A percentile compares a stretch with the other conserved stretches of the same genome.
Evolutionary conservation across 2,113 vertebrate genomes (phyloP).

Genomic region (Takifugu flavidus): DNA sequence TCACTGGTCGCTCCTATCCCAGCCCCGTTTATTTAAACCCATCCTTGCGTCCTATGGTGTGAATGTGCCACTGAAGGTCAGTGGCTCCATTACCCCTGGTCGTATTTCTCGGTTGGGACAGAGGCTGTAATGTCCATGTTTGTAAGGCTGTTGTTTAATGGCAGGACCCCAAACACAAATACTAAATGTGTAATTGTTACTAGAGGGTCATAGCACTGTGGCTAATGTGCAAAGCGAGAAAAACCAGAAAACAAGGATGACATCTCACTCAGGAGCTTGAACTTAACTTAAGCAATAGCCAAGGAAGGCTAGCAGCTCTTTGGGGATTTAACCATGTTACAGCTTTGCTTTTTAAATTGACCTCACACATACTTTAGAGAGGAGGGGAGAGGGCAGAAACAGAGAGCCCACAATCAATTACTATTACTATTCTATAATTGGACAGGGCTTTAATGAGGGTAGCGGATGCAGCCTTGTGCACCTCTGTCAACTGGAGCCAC

Average conservation of each 20-base stretch:
- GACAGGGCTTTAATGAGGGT: constrained; percentile 73
- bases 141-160: no score
- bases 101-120: no score
- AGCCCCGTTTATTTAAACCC: no score
- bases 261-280: constrained; percentile 56
- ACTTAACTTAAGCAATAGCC: constrained; percentile 54
- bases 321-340: constrained; percentile 60
- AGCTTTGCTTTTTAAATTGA: constrained; percentile 70
- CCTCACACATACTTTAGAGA: constrained; percentile 66
- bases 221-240: constrained; percentile 2
- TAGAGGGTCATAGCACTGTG: no score
- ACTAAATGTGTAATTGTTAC: no score
- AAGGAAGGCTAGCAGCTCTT: constrained; percentile 55
- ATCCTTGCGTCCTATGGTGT: no score
- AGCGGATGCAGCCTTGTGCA: constrained; percentile 68
- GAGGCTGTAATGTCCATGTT: no score
- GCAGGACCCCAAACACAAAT: no score
- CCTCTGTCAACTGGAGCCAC: constrained; percentile 67
- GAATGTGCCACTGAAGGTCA: no score
- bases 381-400: constrained; percentile 60
- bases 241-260: constrained; percentile 35
- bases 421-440: constrained; percentile 77
- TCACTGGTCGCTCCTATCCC: no score
- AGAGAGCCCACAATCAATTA: constrained; percentile 73
- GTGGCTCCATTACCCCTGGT: no score